Percentiles rank a stretch among this genome's conserved stretches.
Evolutionary conservation across 1,140 invertebrate species (phyloP).

Genomic region (Drosophila yakuba): DNA sequence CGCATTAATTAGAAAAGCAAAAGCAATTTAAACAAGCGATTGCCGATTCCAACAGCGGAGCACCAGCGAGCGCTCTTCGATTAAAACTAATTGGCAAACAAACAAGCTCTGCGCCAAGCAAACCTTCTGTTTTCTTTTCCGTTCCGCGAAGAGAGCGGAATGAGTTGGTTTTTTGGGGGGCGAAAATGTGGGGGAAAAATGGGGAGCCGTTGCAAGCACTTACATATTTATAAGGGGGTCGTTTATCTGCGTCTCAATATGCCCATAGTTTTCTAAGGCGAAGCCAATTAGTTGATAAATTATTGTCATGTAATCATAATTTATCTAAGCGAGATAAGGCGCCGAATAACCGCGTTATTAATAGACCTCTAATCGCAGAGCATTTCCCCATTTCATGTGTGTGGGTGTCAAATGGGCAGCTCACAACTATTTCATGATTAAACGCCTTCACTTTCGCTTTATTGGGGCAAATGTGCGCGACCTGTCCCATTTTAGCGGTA

Average conservation of each 20-base stretch:
- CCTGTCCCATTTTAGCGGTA: neutral
- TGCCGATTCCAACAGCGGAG: constrained; percentile 4
- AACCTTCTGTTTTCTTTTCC: constrained; percentile 4
- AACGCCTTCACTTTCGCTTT: neutral
- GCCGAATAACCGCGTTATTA: constrained; percentile 19
- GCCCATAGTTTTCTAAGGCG: constrained; percentile 12
- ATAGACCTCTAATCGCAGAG: constrained; percentile 19
- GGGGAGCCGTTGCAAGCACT: too few species aligned
- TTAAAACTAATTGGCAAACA: constrained; percentile 79
- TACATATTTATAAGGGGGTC: constrained; percentile 1
- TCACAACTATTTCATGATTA: neutral
- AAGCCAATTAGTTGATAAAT: constrained; percentile 43
- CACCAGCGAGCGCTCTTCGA: constrained; percentile 48
- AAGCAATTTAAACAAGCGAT: constrained; percentile 62
- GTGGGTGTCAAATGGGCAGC: too few species aligned
- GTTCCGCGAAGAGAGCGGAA: constrained; percentile 1
- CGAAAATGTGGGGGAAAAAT: neutral
- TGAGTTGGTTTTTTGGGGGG: neutral
- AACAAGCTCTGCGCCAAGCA: constrained; percentile 36
- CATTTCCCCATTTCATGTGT: neutral
- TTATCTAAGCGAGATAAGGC: constrained; percentile 29
- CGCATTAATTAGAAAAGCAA: constrained; percentile 70
- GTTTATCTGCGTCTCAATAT: constrained; percentile 19
- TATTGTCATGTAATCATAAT: constrained; percentile 17
- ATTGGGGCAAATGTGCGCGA: neutral